Conservation (phyloP, 1,140 invertebrate species). For the Copidosoma floridanum region DNA sequence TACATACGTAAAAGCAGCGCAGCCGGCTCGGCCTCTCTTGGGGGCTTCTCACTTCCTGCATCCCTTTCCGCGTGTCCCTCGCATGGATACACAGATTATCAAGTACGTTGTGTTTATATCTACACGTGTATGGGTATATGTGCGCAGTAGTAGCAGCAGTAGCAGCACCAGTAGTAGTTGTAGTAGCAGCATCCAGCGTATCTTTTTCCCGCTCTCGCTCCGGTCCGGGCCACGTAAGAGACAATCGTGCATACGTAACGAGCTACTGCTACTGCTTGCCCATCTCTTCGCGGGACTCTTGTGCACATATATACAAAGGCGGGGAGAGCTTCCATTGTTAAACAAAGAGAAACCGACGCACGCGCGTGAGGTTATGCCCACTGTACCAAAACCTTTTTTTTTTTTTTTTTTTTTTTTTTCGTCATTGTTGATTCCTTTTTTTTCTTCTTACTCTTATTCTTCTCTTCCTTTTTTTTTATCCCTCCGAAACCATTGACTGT, state of each 20-base stretch:
- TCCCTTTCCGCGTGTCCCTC: neutral
- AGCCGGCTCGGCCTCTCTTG: slow-evolving; percentile 21
- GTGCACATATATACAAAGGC: slow-evolving; percentile 4
- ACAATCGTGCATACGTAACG: slow-evolving; percentile 40
- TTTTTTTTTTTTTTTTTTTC: slow-evolving; percentile 37
- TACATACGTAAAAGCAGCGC: too few relatives aligned
- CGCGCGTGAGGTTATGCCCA: slow-evolving; percentile 22
- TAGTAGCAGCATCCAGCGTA: too few relatives aligned
- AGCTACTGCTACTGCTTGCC: slow-evolving; percentile 28
- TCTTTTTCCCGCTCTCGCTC: slow-evolving; percentile 11
- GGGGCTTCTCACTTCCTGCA: slow-evolving; percentile 25
- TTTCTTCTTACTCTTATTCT: slow-evolving; percentile 20
- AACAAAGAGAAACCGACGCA: slow-evolving; percentile 43
- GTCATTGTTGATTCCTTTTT: slow-evolving; percentile 14
- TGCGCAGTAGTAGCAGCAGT: too few relatives aligned
- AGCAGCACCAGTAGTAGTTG: too few relatives aligned
- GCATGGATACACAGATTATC: too few relatives aligned
- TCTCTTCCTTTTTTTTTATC: neutral
- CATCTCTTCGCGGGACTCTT: slow-evolving; percentile 17
- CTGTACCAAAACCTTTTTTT: too few relatives aligned
- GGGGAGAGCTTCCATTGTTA: slow-evolving; percentile 39
- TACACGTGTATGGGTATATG: too few relatives aligned
- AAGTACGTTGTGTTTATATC: too few relatives aligned
- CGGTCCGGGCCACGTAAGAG: slow-evolving; percentile 27
- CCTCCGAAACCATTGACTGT: neutral